Percentiles rank a stretch among this genome's conserved stretches.
These are phyloP conservation scores for Amphimallon solstitiale DNA, from an alignment of 2,888 invertebrate genomes.

Conservation along the genomic window DNA sequence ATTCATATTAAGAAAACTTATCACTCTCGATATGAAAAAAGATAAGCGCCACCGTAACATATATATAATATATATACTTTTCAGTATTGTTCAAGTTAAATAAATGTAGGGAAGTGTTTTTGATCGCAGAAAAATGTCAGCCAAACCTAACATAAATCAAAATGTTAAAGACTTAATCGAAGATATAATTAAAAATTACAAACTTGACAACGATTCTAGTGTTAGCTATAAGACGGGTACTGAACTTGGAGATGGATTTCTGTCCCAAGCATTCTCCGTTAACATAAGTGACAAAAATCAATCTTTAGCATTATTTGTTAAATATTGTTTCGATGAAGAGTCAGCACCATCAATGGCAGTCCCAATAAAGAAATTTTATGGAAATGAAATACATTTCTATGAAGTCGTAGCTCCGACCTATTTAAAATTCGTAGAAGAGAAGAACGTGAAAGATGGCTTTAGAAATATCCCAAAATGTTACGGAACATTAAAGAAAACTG, in stretches of 20 bases:
- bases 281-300: neutral
- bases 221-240: neutral
- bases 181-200: neutral
- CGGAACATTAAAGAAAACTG: constrained; percentile 34
- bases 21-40: too few species aligned
- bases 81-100: too few species aligned
- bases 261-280: neutral
- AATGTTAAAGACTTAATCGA: constrained; percentile 3
- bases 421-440: constrained; percentile 21
- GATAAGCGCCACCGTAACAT: too few species aligned
- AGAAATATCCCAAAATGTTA: constrained; percentile 24
- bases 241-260: neutral
- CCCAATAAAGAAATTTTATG: constrained; percentile 8
- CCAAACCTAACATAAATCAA: neutral
- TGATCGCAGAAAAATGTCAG: neutral
- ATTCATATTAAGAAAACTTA: too few species aligned
- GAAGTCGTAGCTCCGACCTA: constrained; percentile 23
- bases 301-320: neutral
- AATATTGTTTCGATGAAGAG: neutral
- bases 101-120: too few species aligned
- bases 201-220: neutral
- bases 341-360: neutral
- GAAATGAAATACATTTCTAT: constrained; percentile 37
- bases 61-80: too few species aligned
- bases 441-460: constrained; percentile 11